Conservation (phyloP, 1,140 invertebrate genomes). For the Drosophila navojoa region DNA sequence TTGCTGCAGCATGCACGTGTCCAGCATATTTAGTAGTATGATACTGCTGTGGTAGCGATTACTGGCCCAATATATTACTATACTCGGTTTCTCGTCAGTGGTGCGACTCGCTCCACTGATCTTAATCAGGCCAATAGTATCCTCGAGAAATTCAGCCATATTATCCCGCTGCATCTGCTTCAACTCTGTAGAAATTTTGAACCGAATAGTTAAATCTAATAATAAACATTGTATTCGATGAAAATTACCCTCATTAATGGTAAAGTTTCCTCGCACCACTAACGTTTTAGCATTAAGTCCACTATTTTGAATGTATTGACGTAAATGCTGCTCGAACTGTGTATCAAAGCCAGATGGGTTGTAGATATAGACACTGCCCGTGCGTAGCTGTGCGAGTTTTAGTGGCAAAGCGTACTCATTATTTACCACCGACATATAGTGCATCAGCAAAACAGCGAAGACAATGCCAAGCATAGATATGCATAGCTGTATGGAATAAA, state of each 20-base stretch:
- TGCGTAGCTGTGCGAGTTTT: slow-evolving; percentile 52
- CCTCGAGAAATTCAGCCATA: slow-evolving; percentile 67
- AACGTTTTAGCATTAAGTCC: slow-evolving; percentile 47
- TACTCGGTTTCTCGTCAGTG: slow-evolving; percentile 13
- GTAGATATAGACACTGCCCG: slow-evolving; percentile 60
- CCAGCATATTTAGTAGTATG: slow-evolving; percentile 69
- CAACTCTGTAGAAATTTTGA: slow-evolving; percentile 39
- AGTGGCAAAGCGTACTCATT: slow-evolving; percentile 56
- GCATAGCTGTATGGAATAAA: slow-evolving; percentile 34
- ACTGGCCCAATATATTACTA: slow-evolving; percentile 61
- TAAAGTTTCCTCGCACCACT: slow-evolving; percentile 35
- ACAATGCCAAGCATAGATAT: slow-evolving; percentile 50
- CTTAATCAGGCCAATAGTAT: slow-evolving; percentile 64
- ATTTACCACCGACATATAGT: slow-evolving; percentile 57
- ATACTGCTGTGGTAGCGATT: slow-evolving; percentile 81
- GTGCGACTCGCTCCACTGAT: slow-evolving; percentile 38
- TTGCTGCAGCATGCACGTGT: slow-evolving; percentile 60
- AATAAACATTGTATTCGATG: no score
- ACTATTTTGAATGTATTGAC: slow-evolving; percentile 57
- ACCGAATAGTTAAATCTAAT: not conserved
- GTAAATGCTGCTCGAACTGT: slow-evolving; percentile 52
- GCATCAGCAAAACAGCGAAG: slow-evolving; percentile 57
- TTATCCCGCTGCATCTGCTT: slow-evolving; percentile 60
- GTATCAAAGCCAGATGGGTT: slow-evolving; percentile 58
- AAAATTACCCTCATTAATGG: slow-evolving; percentile 44